Base-by-base conservation (phyloP, 2,888 invertebrate genomes). In the Acleris emargana region DNA sequence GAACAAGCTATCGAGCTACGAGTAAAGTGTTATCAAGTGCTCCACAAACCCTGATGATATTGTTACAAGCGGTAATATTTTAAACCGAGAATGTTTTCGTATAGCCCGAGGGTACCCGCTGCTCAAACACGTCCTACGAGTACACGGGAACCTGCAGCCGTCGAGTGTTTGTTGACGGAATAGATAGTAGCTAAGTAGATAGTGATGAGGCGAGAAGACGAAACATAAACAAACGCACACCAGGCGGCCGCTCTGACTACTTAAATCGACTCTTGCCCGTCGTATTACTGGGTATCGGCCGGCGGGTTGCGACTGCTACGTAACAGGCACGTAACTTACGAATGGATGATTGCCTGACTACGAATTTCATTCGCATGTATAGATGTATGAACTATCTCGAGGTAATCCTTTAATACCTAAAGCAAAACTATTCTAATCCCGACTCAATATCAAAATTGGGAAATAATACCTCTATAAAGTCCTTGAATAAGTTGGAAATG, bases 121-220 rank as follows among this genome's bases (percentile, higher is more conserved):
- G 51, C 43, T 62, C 20, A 50, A 62, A 51, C 51, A 32, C 25
- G 55, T 25, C 32, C 17, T 43, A 43, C 38, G 38, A 38, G 13
- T 38, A 38, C 45, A 45, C 45, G 45, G 58, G 47, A 20, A 22
- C 38, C 58, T 62, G 57, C 55, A 42, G 50, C 58, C 28, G 42
- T 43, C 62, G 49, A 52, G 62, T 72, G 77, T 83, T 82, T 88
- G 85, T 86, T 87, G 84, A 84, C 76, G 77, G 79, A 77, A 82
- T 77, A 77, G 80, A 82, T 81, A 80, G 81, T 68, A 71, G 76
- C 75, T 74, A 76, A 68, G 58, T 45, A 52, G 77, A 75, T 76
- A 76, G 78, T 76, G 80, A 81, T 72, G 79, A 77, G 73, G 69
- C 43, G 51, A 9, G 69, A 70, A 71, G 73, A 74, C 64, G 76